Evolutionary conservation across 2,113 vertebrate species (phyloP), one percentile per base, ranked within the genome.

Genomic region (Antechinus flavipes): DNA sequence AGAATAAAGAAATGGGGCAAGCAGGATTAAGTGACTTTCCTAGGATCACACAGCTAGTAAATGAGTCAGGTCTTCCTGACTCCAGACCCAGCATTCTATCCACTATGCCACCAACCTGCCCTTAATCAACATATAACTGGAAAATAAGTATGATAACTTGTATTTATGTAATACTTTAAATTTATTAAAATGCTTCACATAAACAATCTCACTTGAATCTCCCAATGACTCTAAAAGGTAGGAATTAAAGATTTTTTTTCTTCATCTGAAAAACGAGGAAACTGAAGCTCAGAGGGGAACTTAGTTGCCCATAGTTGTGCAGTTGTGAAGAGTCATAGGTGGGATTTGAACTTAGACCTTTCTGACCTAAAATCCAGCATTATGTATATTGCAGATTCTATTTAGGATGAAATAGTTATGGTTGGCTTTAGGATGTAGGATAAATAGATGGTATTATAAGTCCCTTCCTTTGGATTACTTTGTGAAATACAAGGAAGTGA

Each of bases 401-500:
- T 90, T 27, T 90, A 90, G 25, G 24, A 50, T 47, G 50, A 25
- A 49, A 52, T 0, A 47, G 12, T 49, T 19, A 3, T 10, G n/a
- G 49, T 27, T 90, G 96, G 58, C 95, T 90, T 25, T 42, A 46
- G 52, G 4, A 89, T 9, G 2, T 27, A 14, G 24, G 24, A 11
- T 90, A 25, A 90, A 91, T 0, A 2, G 56, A 30, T 14, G 68
- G 55, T 0, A 0, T 35, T 61, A 89, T 26, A 35, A 42, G 11
- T 14, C 94, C 91, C 89, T n/a, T 30, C 46, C 93, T 93, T 91
- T 58, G 89, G 93, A 54, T 76, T 10, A 1, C 92, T 96, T 76
- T 53, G n/a, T 22, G 46, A 93, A 91, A 97, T 92, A 26, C 92
- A 95, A 50, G 94, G 94, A 96, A 97, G 76, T 93, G 96, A 95